Percentiles rank a stretch among this genome's conserved stretches.
Evolutionary conservation across 2,888 invertebrate species (phyloP).

Genomic region (Pseudolycoriella hygida): DNA sequence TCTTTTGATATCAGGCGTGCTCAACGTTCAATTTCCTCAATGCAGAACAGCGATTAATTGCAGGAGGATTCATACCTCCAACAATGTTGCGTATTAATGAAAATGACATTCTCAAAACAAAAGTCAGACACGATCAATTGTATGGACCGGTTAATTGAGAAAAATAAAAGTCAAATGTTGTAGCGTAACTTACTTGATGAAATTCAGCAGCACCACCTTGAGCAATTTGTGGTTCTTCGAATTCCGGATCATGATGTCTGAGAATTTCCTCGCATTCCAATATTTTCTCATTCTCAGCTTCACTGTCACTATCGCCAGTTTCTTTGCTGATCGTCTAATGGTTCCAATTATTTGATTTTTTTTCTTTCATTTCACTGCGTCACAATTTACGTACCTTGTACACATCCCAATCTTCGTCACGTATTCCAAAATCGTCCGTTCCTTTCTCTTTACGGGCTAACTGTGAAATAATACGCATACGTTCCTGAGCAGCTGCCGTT

Average conservation of each 20-base stretch:
- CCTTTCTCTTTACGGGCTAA: slow-evolving; percentile 63
- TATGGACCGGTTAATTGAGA: slow-evolving; percentile 18
- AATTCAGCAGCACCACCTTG: slow-evolving; percentile 43
- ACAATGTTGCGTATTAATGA: slow-evolving; percentile 32
- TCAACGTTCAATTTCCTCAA: slow-evolving; percentile 84
- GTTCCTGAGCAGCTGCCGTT: slow-evolving; percentile 83
- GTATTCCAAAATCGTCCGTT: slow-evolving; percentile 80
- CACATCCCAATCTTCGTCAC: slow-evolving; percentile 93
- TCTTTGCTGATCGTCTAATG: slow-evolving; percentile 43
- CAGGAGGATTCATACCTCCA: slow-evolving; percentile 53
- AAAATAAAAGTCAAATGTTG: not conserved
- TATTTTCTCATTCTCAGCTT: slow-evolving; percentile 77
- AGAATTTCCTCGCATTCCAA: slow-evolving; percentile 72
- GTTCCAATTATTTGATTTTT: no score
- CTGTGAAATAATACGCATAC: slow-evolving; percentile 87
- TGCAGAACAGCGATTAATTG: slow-evolving; percentile 53
- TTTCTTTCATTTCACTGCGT: no score
- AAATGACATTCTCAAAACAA: slow-evolving; percentile 38
- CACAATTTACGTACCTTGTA: slow-evolving; percentile 44
- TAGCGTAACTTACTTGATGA: slow-evolving; percentile 33
- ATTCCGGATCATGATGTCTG: slow-evolving; percentile 64
- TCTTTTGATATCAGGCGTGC: slow-evolving; percentile 38
- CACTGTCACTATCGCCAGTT: slow-evolving; percentile 76
- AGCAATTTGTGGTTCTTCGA: slow-evolving; percentile 31
- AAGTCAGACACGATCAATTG: slow-evolving; percentile 36